Base-by-base conservation (phyloP, 1,140 invertebrate genomes). In the Diabrotica virgifera region DNA sequence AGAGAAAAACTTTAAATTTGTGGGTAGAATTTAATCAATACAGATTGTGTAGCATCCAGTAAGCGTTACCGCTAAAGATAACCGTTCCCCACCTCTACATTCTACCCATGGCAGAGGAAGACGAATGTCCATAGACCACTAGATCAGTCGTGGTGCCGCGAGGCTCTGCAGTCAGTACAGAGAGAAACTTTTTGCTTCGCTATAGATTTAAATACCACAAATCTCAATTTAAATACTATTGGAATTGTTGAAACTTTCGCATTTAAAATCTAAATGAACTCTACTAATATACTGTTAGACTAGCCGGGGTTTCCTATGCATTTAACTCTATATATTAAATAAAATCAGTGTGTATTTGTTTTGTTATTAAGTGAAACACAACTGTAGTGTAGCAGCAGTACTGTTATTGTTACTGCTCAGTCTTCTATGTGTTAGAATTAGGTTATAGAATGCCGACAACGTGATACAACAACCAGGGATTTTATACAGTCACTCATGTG, bases 101-200 rank as follows among this genome's bases (percentile, higher is more conserved):
- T 46, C n/a, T 51, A 52, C 63, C 50, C 52, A 37, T 52, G 65
- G 46, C 36, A 36, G 37, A 57, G 36, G 55, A 57, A 57, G 55
- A 57, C 55, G 55, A 57, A 57, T 57, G 55, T 57, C 36, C 55
- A 57, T 57, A 57, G 55, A 57, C 55, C 36, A 64, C 40, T 40
- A 52, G 40, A 52, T 61, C 51, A 54, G 36, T 53, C 64, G 67
- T 68, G 56, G 67, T 68, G 67, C 67, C 67, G 67, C 59, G 67
- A 65, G 67, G 63, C 63, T 62, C 58, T 59, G 53, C 53, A n/a
- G 52, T 51, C 11, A 64, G 59, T 56, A 59, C 54, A 54, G 13
- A 37, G 38, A 24, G 14, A 51, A 54, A 51, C n/a, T 35, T 52
- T 64, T 50, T 35, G 36, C 55, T 64, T 36, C 36, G 50, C 58